A percentile compares a stretch with the other conserved stretches of the same genome.
phyloP scores from a whole-genome alignment of 2,888 invertebrate species.

The Athalia circularis region DNA sequence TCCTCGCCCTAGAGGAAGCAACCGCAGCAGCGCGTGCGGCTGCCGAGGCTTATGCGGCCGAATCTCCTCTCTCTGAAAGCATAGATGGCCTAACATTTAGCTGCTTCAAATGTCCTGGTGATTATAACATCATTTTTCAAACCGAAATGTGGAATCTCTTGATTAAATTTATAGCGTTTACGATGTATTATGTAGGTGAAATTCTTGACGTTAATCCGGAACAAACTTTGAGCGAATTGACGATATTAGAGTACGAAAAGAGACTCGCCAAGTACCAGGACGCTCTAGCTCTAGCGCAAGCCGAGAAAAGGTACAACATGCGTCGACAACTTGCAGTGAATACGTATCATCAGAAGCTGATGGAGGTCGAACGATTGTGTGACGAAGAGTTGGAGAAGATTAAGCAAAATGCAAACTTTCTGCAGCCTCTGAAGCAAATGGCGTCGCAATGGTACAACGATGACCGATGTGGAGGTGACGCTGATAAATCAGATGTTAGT shows the following conservation, averaged over 20 bases:
- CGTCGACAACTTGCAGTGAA: slow-evolving; percentile 69
- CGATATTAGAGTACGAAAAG: slow-evolving; percentile 65
- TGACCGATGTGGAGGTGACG: slow-evolving; percentile 53
- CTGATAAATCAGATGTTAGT: background rate
- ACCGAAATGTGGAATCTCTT: background rate
- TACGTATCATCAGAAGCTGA: slow-evolving; percentile 69
- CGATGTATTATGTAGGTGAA: slow-evolving; percentile 48
- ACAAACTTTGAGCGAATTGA: slow-evolving; percentile 57
- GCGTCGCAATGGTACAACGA: slow-evolving; percentile 68
- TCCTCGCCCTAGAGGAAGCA: slow-evolving; percentile 60
- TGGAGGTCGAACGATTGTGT: slow-evolving; percentile 73
- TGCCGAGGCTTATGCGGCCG: slow-evolving; percentile 60
- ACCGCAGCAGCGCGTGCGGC: slow-evolving; percentile 62
- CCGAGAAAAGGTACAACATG: slow-evolving; percentile 66
- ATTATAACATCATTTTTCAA: background rate
- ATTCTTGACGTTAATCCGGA: slow-evolving; percentile 56
- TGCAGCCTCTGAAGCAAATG: slow-evolving; percentile 71
- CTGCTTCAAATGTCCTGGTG: background rate
- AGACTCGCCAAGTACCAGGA: slow-evolving; percentile 67
- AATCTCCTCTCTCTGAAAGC: slow-evolving; percentile 60
- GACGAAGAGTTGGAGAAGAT: slow-evolving; percentile 72
- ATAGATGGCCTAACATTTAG: slow-evolving; percentile 51
- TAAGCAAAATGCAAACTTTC: slow-evolving; percentile 67
- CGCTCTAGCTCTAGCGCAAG: slow-evolving; percentile 62
- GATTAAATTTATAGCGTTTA: background rate